Evolutionary conservation across 2,888 invertebrate genomes (phyloP).

Genomic region (Drosophila basisetae): DNA sequence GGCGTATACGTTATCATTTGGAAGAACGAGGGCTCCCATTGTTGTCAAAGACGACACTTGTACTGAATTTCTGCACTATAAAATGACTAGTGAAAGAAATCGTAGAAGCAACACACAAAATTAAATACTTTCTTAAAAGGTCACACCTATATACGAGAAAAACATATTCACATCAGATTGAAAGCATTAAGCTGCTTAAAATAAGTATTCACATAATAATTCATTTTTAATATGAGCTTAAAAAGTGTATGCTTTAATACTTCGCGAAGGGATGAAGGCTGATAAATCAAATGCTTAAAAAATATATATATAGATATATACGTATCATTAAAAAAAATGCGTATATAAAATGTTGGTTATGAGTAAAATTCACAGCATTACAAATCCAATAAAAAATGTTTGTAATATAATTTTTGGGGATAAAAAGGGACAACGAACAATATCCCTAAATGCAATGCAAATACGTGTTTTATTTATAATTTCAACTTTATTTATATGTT

Average conservation of each 20-base stretch:
- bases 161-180: neutral
- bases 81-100: neutral
- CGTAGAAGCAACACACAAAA: neutral
- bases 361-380: slow-evolving; percentile 34
- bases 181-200: neutral
- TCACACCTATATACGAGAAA: neutral
- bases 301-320: neutral
- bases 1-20: neutral
- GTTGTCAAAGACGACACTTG: neutral
- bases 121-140: neutral
- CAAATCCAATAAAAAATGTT: neutral
- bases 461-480: neutral
- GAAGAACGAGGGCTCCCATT: neutral
- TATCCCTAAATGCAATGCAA: slow-evolving; percentile 12
- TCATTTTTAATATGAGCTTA: neutral
- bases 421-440: slow-evolving; percentile 2
- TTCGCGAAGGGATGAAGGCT: neutral
- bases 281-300: neutral
- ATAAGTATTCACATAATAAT: neutral
- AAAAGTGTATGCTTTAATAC: neutral
- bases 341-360: slow-evolving; percentile 15
- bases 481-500: slow-evolving; percentile 16
- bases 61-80: neutral
- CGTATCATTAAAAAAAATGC: neutral
- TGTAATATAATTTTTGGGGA: neutral